These are phyloP conservation scores for Hetaerina titia DNA, from an alignment of 2,888 invertebrate genomes.

Conservation along the genomic window DNA sequence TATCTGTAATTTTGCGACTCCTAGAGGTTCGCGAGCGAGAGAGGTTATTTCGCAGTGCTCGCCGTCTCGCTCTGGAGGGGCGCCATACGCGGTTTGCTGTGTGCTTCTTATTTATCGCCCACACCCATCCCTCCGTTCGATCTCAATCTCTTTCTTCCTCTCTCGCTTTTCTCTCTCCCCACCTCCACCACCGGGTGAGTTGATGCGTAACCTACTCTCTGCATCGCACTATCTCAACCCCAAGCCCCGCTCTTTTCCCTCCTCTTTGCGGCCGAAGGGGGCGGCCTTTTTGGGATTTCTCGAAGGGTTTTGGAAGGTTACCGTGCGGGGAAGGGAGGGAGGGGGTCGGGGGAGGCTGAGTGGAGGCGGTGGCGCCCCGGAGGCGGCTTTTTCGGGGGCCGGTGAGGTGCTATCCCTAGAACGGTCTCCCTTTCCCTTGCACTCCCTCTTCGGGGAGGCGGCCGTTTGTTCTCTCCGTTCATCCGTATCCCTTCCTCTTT, in stretches of 20 bases:
- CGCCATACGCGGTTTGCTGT: neutral
- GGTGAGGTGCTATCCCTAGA: constrained; percentile 2
- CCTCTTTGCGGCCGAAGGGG: neutral
- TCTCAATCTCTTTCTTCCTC: neutral
- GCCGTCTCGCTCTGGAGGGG: neutral
- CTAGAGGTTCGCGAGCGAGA: neutral
- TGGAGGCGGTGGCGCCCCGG: constrained; percentile 48
- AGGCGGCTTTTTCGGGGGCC: constrained; percentile 37
- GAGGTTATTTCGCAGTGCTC: neutral
- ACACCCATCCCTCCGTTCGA: neutral
- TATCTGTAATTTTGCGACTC: neutral
- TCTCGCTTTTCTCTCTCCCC: neutral
- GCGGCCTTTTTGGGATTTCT: constrained; percentile 12
- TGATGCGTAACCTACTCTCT: constrained; percentile 18
- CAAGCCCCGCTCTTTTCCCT: neutral
- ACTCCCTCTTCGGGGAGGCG: constrained; percentile 51
- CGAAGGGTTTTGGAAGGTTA: neutral
- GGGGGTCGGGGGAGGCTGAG: neutral
- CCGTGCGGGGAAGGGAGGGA: neutral
- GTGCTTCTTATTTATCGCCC: neutral
- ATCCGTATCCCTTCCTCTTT: constrained; percentile 54
- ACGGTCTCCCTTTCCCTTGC: constrained; percentile 33
- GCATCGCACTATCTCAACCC: constrained; percentile 6
- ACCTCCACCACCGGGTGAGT: neutral
- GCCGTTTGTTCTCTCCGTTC: constrained; percentile 63